Evolutionary conservation across 2,888 invertebrate genomes (phyloP).

Genomic region (Nowickia ferox): DNA sequence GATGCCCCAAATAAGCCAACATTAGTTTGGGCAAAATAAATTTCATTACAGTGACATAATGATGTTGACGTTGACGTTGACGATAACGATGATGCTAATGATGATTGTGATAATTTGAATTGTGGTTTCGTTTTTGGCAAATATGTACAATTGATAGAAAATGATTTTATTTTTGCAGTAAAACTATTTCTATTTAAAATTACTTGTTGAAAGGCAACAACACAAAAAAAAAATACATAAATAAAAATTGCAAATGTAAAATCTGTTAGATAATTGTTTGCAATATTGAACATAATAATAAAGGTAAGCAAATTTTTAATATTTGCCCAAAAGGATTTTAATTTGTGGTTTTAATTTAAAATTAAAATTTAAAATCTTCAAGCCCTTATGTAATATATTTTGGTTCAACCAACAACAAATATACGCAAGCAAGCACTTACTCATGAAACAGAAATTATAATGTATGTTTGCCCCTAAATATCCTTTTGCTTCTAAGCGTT

Average conservation of each 20-base stretch:
- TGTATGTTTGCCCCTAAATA: too few species aligned
- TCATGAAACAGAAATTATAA: too few species aligned
- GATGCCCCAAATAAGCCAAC: conserved; percentile 42
- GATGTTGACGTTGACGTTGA: background rate
- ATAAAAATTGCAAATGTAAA: conserved; percentile 1
- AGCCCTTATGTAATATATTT: too few species aligned
- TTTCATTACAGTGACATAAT: conserved; percentile 45
- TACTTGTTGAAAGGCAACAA: background rate
- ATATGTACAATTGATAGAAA: conserved; percentile 11
- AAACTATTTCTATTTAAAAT: background rate
- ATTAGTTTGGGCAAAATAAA: conserved; percentile 36
- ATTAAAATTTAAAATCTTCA: too few species aligned
- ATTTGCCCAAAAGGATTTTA: background rate
- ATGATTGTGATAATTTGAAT: conserved; percentile 52
- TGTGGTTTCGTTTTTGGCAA: conserved; percentile 58
- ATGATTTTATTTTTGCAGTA: background rate
- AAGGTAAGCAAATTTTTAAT: conserved; percentile 5
- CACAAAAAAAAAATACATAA: background rate
- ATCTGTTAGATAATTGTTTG: conserved; percentile 5
- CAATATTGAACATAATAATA: background rate
- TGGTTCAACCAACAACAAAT: too few species aligned
- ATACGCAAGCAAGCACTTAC: too few species aligned
- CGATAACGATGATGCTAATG: conserved; percentile 32
- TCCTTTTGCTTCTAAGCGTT: too few species aligned
- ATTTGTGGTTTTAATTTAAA: background rate